Conservation (phyloP, 2,113 vertebrate species). For the Vicugna pacos region DNA sequence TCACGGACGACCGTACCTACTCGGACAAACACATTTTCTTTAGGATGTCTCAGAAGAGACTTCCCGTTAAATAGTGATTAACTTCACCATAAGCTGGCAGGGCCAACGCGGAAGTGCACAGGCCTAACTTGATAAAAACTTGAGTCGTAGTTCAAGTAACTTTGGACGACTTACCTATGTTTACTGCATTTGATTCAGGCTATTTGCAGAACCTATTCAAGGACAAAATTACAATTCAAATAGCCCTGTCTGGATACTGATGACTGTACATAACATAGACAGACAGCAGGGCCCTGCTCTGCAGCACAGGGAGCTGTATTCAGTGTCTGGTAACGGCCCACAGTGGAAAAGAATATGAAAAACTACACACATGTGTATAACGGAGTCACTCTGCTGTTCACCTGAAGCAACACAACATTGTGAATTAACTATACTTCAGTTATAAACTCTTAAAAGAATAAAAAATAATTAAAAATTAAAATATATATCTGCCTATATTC, state of each 20-base stretch:
- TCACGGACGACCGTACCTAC: background rate
- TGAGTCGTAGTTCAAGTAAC: background rate
- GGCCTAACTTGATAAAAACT: background rate
- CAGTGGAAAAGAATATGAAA: no score
- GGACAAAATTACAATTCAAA: background rate
- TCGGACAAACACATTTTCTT: background rate
- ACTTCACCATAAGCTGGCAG: background rate
- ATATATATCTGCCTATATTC: background rate
- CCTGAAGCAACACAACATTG: no score
- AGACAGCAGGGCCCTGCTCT: no score
- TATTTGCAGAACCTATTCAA: background rate
- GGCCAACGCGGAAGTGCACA: background rate
- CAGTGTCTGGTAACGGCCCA: no score
- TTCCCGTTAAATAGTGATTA: background rate
- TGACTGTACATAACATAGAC: no score
- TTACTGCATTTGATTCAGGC: background rate
- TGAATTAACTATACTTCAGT: no score
- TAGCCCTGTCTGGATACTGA: no score
- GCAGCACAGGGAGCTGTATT: no score
- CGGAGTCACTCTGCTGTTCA: no score
- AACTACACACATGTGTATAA: no score
- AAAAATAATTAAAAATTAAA: no score
- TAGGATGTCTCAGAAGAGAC: background rate
- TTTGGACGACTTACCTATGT: background rate
- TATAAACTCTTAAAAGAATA: no score